Percentiles rank a stretch among this genome's conserved stretches.
Evolutionary conservation across 2,888 invertebrate species (phyloP).

Genomic region (Agelastica alni): DNA sequence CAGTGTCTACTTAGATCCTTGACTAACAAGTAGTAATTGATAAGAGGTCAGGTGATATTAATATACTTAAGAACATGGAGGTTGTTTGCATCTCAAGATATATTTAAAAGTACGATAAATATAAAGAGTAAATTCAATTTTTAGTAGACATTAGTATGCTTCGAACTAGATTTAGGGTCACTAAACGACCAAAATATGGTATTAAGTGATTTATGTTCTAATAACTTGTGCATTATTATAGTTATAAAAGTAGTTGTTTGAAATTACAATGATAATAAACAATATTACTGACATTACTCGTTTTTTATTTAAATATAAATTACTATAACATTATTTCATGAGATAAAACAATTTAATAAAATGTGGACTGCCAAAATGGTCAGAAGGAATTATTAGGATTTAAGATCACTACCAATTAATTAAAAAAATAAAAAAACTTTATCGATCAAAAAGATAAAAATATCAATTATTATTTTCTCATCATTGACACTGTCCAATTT

Average conservation of each 20-base stretch:
- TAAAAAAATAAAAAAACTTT: too few relatives aligned
- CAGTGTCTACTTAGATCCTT: conserved; percentile 43
- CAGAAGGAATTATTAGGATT: too few relatives aligned
- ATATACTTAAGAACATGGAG: conserved; percentile 42
- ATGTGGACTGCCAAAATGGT: too few relatives aligned
- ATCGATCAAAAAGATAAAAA: too few relatives aligned
- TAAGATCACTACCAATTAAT: too few relatives aligned
- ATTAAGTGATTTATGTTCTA: conserved; percentile 38
- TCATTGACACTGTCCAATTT: too few relatives aligned
- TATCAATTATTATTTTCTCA: too few relatives aligned
- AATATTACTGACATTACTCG: conserved; percentile 29
- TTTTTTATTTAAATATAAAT: conserved; percentile 1
- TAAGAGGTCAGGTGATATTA: conserved; percentile 47
- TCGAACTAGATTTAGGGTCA: conserved; percentile 20
- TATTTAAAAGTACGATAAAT: conserved; percentile 24
- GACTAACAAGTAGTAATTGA: conserved; percentile 32
- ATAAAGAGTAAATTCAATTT: conserved; percentile 22
- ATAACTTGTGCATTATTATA: conserved; percentile 39
- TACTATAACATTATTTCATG: too few relatives aligned
- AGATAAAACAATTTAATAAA: too few relatives aligned
- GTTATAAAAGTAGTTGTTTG: conserved; percentile 44
- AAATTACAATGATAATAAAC: conserved; percentile 41
- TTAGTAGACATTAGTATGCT: conserved; percentile 18
- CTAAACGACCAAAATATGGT: conserved; percentile 21
- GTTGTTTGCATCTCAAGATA: conserved; percentile 38